Evolutionary conservation across 2,888 invertebrate species (phyloP), one percentile per base, ranked within the genome.

Genomic region (Spilarctia lutea): DNA sequence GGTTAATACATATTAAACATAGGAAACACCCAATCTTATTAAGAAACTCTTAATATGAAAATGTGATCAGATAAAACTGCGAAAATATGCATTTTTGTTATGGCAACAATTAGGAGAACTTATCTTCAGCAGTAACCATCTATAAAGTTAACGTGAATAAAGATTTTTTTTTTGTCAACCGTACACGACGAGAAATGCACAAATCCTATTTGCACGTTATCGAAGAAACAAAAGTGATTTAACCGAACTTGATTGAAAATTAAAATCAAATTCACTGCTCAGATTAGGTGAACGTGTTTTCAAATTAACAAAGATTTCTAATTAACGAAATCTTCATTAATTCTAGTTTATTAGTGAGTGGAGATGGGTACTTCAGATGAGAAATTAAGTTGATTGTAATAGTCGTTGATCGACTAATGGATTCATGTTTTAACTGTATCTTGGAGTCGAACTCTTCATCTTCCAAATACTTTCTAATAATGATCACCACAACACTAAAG

Each of bases 291-390:
- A 72, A 75, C 65, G 52, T 30, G 30, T 65, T 72, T 72, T 68
- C 39, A 72, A 75, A 72, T 75, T 75, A 71, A 75, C 68, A 33
- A 72, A 75, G 65, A 69, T 65, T 63, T 63, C 63, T 75, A 72
- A 75, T 75, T 68, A 72, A 69, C 65, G 42, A 71, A 74, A 60
- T 67, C 20, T 67, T 48, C 66, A 71, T 71, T 73, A 71, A 67
- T 39, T 13, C 56, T 24, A 60, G n/a, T n/a, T 56, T 67, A 66
- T 39, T 39, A 30, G 24, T 65, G 16, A 24, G n/a, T 30, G 27
- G 30, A 63, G 18, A 63, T 56, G 63, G 30, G 30, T 30, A 63
- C 16, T 30, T 63, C 7, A 30, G 27, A 30, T 63, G 63, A 63
- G 18, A 18, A 63, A 30, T 30, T 30, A 63, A 63, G 30, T 30